Evolutionary conservation across 2,888 invertebrate species (phyloP).

Genomic region (Microctonus brassicae): DNA sequence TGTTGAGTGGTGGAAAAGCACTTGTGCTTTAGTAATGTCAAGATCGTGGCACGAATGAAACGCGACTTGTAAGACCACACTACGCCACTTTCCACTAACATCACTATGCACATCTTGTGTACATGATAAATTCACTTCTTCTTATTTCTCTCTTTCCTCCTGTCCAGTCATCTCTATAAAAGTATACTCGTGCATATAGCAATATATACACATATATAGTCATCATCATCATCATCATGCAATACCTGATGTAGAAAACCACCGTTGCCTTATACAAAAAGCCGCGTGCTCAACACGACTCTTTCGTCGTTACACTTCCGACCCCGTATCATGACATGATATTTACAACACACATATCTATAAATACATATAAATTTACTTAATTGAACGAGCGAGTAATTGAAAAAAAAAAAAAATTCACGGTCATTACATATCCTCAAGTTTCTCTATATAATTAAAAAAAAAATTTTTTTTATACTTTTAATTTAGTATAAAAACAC

Average conservation of each 20-base stretch:
- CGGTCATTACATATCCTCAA: too few species aligned
- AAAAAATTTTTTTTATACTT: too few species aligned
- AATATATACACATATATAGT: not conserved
- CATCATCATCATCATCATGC: constrained; percentile 13
- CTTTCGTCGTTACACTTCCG: constrained; percentile 3
- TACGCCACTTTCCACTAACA: not conserved
- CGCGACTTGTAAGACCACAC: not conserved
- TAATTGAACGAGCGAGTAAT: too few species aligned
- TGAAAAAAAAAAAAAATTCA: too few species aligned
- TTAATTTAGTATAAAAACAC: too few species aligned
- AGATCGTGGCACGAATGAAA: constrained; percentile 11
- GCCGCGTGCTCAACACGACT: constrained; percentile 1
- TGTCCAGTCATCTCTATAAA: not conserved
- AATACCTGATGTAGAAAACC: constrained; percentile 14
- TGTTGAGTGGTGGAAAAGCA: not conserved
- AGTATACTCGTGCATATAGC: not conserved
- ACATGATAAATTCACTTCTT: not conserved
- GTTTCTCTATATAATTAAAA: too few species aligned
- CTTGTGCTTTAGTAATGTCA: not conserved
- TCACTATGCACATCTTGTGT: not conserved
- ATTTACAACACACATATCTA: not conserved
- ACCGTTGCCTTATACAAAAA: constrained; percentile 26
- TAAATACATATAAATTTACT: not conserved
- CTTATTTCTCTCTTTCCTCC: not conserved
- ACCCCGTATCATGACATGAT: not conserved